These are phyloP conservation scores for Peromyscus californicus DNA, from an alignment of 2,113 vertebrate genomes.

Conservation along the genomic window DNA sequence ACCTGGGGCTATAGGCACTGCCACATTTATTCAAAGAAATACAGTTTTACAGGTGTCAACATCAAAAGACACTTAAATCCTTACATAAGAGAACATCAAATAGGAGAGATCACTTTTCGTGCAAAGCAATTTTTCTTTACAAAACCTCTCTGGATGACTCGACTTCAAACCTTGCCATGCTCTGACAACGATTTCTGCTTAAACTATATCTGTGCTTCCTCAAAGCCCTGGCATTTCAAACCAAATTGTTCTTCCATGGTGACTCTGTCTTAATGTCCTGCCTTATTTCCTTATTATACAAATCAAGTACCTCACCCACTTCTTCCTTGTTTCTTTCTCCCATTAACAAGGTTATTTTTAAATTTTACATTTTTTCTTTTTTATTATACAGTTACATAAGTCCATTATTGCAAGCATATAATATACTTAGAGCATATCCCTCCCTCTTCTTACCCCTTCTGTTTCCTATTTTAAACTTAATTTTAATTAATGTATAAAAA, in stretches of 20 bases:
- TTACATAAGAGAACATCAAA: not conserved
- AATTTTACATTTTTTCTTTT: not conserved
- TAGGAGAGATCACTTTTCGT: conserved; percentile 8
- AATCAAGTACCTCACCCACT: not conserved
- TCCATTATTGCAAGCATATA: not conserved
- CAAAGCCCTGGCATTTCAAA: not conserved
- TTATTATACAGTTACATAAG: not conserved
- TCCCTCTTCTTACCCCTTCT: not conserved
- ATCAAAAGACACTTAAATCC: not conserved
- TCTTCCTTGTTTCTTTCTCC: not conserved
- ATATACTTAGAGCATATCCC: not conserved
- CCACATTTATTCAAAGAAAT: not conserved
- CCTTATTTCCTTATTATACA: not conserved
- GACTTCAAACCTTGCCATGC: not conserved
- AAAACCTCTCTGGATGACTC: not conserved
- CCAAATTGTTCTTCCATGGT: too few relatives aligned
- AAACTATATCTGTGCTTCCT: not conserved
- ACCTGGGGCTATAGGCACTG: not conserved
- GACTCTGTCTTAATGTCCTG: not conserved
- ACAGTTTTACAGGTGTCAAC: not conserved
- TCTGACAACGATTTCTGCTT: not conserved
- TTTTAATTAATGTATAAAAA: not conserved
- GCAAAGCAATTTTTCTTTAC: not conserved
- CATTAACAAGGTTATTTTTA: not conserved
- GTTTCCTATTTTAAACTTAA: not conserved